Conservation (phyloP, 2,113 vertebrate genomes). For the Rhinopomastus cyanomelas region DNA sequence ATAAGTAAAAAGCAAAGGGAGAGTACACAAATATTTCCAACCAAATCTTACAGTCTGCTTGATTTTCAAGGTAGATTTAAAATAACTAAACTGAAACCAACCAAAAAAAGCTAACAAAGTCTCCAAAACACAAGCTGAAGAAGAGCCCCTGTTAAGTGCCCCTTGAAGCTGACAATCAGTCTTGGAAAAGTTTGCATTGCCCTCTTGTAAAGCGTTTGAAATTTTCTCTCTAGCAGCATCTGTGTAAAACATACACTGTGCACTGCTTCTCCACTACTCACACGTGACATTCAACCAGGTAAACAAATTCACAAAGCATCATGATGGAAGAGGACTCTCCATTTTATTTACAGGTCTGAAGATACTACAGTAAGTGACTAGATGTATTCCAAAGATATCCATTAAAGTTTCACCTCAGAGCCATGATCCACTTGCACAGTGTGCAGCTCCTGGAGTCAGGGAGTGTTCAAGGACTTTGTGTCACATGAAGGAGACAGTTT, state of each 20-base stretch:
- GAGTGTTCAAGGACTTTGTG: not conserved
- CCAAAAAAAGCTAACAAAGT: not conserved
- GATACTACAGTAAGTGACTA: fast-evolving
- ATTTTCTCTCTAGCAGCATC: not conserved
- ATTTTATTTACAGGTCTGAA: not conserved
- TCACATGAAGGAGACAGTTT: not conserved
- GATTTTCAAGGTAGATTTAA: not conserved
- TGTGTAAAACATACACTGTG: not conserved
- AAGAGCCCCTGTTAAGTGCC: not conserved
- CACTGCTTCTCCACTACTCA: not conserved
- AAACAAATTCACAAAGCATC: not conserved
- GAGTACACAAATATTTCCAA: not conserved
- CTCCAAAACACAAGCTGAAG: not conserved
- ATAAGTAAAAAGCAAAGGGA: not conserved
- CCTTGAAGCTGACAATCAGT: not conserved
- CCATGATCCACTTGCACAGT: not conserved
- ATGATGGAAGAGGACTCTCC: not conserved
- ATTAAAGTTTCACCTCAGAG: fast-evolving
- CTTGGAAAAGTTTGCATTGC: not conserved
- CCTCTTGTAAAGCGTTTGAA: not conserved
- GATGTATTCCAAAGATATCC: not conserved
- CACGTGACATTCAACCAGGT: not conserved
- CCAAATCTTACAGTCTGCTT: not conserved
- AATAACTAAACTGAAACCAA: fast-evolving
- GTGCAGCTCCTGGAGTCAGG: not conserved